Conservation (phyloP, 2,888 invertebrate genomes). For the Drosophila paramelanica region DNA sequence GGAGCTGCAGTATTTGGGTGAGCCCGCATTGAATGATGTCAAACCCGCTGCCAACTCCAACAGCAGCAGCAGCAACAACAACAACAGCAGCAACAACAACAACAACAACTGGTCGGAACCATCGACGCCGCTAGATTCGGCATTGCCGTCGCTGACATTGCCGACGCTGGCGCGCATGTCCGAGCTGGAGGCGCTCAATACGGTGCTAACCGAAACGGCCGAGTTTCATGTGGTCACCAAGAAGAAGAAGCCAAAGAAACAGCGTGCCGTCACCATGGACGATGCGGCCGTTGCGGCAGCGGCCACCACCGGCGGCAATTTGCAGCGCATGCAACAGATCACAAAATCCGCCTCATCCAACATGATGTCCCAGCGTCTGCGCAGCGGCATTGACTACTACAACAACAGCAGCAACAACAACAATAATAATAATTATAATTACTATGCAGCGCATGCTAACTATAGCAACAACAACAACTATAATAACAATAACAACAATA, state of each 20-base stretch:
- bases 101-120: neutral
- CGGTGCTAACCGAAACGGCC: slow-evolving; percentile 86
- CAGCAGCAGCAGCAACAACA: slow-evolving; percentile 5
- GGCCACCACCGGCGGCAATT: slow-evolving; percentile 63
- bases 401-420: slow-evolving; percentile 23
- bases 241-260: slow-evolving; percentile 91
- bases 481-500: slow-evolving; percentile 26
- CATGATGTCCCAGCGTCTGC: slow-evolving; percentile 63
- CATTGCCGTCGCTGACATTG: slow-evolving; percentile 31
- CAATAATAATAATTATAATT: slow-evolving; percentile 16
- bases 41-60: slow-evolving; percentile 10
- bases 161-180: slow-evolving; percentile 71
- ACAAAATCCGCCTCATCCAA: slow-evolving; percentile 73
- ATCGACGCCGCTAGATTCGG: neutral
- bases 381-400: slow-evolving; percentile 35
- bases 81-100: neutral
- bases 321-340: slow-evolving; percentile 82
- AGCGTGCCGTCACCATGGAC: slow-evolving; percentile 77
- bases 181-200: slow-evolving; percentile 82
- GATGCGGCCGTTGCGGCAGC: slow-evolving; percentile 67
- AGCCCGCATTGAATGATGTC: slow-evolving; percentile 30
- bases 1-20: slow-evolving; percentile 86
- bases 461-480: slow-evolving; percentile 21
- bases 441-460: slow-evolving; percentile 4
- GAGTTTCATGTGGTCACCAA: slow-evolving; percentile 94